A percentile compares a stretch with the other conserved stretches of the same genome.
These are phyloP conservation scores for Menura novaehollandiae DNA, from an alignment of 2,113 vertebrate genomes.

Conservation along the genomic window DNA sequence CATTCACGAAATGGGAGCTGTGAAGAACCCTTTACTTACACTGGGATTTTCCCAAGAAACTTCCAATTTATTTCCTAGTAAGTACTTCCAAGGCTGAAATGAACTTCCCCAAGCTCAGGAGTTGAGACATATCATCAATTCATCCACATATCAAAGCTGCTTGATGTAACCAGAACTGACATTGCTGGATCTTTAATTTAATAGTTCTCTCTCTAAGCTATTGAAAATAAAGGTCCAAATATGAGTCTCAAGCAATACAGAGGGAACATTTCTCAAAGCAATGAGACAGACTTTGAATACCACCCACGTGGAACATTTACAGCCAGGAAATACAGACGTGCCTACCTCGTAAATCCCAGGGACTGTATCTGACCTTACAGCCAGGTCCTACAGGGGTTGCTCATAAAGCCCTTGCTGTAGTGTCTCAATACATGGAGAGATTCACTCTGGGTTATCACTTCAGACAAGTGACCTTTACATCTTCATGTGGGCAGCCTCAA, in stretches of 20 bases:
- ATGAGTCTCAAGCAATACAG: neutral
- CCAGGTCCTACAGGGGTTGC: neutral
- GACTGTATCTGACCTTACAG: neutral
- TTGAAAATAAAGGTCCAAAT: neutral
- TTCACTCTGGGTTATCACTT: neutral
- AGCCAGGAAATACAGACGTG: neutral
- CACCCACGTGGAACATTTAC: neutral
- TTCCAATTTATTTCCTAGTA: neutral
- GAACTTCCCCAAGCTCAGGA: neutral
- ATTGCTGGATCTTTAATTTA: neutral
- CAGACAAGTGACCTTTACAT: constrained; percentile 1
- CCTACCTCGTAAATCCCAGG: neutral
- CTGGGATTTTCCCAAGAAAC: neutral
- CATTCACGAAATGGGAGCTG: neutral
- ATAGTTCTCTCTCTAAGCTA: neutral
- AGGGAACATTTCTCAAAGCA: neutral
- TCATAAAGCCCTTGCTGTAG: neutral
- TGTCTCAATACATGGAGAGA: neutral
- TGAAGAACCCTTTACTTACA: neutral
- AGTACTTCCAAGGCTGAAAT: neutral
- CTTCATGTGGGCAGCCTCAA: neutral
- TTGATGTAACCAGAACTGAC: neutral
- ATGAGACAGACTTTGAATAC: neutral
- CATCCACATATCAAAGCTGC: neutral
- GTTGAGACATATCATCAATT: neutral